Conservation (phyloP, 2,797 vertebrate species). For the Gymnothorax javanicus region DNA sequence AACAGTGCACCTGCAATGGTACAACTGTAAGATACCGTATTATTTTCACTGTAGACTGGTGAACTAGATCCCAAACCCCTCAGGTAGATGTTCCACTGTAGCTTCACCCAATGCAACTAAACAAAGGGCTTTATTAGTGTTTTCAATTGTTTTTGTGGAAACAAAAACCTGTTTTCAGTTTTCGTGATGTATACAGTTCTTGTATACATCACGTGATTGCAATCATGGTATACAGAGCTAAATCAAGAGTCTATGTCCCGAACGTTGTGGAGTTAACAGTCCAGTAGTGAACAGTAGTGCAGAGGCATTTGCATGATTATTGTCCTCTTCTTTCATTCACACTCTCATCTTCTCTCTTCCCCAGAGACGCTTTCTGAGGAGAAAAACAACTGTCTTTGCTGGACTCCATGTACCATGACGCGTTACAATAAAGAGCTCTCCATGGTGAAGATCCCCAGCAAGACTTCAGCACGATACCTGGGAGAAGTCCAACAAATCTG, state of each 20-base stretch:
- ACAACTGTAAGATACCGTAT: background rate
- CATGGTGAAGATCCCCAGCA: slow-evolving; percentile 99
- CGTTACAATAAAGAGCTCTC: slow-evolving; percentile 98
- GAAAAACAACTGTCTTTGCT: slow-evolving; percentile 90
- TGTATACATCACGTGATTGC: too few relatives aligned
- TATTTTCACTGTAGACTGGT: background rate
- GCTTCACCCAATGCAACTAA: too few relatives aligned
- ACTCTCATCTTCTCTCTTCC: too few relatives aligned
- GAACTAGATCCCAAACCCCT: background rate
- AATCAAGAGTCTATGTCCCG: too few relatives aligned
- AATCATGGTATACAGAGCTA: too few relatives aligned
- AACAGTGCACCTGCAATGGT: background rate
- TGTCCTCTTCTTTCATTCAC: slow-evolving; percentile 24
- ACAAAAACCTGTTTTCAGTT: too few relatives aligned
- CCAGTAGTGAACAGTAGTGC: too few relatives aligned
- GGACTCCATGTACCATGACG: slow-evolving; percentile 94
- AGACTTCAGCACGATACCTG: slow-evolving; percentile 95
- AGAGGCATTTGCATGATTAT: background rate
- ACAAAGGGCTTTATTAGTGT: too few relatives aligned
- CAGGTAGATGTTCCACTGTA: background rate
- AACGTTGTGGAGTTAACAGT: too few relatives aligned
- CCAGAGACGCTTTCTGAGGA: slow-evolving; percentile 90
- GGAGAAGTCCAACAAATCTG: slow-evolving; percentile 98
- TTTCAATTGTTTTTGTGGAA: too few relatives aligned
- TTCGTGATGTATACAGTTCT: too few relatives aligned